Base-by-base conservation (phyloP, 2,797 vertebrate genomes). In the Leptatherina wallacei region DNA sequence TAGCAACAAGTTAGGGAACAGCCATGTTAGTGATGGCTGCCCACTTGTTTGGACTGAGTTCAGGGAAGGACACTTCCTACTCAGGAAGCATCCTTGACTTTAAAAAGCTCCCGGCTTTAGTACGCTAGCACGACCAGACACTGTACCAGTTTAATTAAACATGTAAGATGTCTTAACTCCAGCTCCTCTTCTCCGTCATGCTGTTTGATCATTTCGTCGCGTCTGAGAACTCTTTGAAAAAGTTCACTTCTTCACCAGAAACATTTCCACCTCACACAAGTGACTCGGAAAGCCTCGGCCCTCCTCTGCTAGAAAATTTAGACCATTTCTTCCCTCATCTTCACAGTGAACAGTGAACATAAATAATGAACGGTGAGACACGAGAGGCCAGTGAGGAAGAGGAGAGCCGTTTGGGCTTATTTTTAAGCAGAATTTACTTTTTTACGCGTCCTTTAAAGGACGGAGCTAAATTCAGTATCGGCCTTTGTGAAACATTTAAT, bases 301-400 rank as follows among this genome's bases (percentile, higher is more conserved):
- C 20, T 63, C 29, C 10, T 63, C 58, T 13, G 40, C 69, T 76
- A 44, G 32, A 76, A 75, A 27, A 79, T 66, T 65, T 56, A 30
- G 44, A 85, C 61, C 63, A 58, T 73, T 74, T 70, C 75, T 51
- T 49, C 65, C 38, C 61, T 76, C 35, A 24, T 84, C 81, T 89
- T 83, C 49, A 73, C 65, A 1, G 20, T 78, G 66, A 78, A 58
- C 71, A 80, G 67, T n/a, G 33, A 7, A 20, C 71, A 86, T 90
- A 71, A 93, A 91, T 91, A 88, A 90, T 86, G 74, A 80, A 91
- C 73, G 1, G 32, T 1, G 4, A 68, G 73, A 82, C 62, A 78
- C 61, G 66, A 18, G 61, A 69, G 65, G 32, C 51, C 70, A 67
- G 67, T 20, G 59, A 80, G 57, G 56, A 61, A 27, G 73, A 78